These are phyloP conservation scores for Notocelia uddmanniana DNA, from an alignment of 2,888 invertebrate genomes.

Conservation along the genomic window DNA sequence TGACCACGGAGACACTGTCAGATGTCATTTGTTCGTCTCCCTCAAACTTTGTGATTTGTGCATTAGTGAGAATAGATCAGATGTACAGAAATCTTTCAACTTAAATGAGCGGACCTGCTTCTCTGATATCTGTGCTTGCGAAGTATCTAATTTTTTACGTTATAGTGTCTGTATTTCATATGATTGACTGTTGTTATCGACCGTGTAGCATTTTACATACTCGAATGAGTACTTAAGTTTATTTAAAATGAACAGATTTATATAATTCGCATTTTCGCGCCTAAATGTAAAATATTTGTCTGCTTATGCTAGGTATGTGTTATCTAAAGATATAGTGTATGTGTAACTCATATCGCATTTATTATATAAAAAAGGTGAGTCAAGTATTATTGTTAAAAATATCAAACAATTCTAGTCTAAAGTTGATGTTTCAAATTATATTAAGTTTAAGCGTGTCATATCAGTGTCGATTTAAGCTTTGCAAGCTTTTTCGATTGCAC, in stretches of 20 bases:
- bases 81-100: no score
- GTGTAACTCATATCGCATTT: constrained; percentile 23
- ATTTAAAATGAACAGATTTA: background rate
- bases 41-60: no score
- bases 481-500: background rate
- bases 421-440: constrained; percentile 34
- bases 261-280: background rate
- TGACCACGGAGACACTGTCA: no score
- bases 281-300: constrained; percentile 21
- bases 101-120: no score
- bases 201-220: no score
- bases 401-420: constrained; percentile 29
- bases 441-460: constrained; percentile 15
- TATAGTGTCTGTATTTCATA: background rate
- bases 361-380: constrained; percentile 11
- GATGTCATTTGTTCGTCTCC: no score
- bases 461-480: background rate
- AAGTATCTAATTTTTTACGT: background rate
- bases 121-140: no score
- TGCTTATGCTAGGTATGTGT: constrained; percentile 20
- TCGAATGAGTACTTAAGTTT: no score
- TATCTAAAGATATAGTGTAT: constrained; percentile 4
- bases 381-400: constrained; percentile 22
- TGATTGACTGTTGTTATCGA: no score
- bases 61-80: no score